Percentiles rank a stretch among this genome's conserved stretches.
phyloP scores from a whole-genome alignment of 2,888 invertebrate genomes.

The Theodoxus fluviatilis region DNA sequence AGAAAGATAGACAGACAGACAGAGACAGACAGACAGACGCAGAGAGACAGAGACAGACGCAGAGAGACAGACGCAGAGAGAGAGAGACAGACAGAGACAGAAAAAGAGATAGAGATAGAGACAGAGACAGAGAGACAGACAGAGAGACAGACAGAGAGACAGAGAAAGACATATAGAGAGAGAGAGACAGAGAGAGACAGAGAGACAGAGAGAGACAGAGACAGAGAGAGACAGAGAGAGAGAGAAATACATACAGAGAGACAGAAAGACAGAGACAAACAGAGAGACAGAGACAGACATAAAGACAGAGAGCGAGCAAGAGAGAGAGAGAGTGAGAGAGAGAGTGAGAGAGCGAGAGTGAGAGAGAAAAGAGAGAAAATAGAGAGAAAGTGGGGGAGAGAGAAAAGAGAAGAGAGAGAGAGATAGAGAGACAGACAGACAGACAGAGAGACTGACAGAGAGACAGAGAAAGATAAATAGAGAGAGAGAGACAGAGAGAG shows the following conservation, averaged over 20 bases:
- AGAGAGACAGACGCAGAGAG: neutral
- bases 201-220: neutral
- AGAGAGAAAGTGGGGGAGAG: neutral
- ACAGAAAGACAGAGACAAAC: neutral
- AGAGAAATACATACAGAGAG: neutral
- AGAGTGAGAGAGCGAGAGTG: constrained; percentile 15
- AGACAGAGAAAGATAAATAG: neutral
- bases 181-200: constrained; percentile 1
- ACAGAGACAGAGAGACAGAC: neutral
- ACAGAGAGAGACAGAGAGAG: neutral
- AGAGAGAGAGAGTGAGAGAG: constrained; percentile 19
- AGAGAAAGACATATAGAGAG: neutral
- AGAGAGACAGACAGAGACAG: constrained; percentile 11
- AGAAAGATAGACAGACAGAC: constrained; percentile 9
- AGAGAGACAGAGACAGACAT: constrained; percentile 14
- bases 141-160: constrained; percentile 7
- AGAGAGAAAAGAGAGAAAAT: neutral
- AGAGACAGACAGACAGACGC: constrained; percentile 13
- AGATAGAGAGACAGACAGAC: neutral
- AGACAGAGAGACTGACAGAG: neutral
- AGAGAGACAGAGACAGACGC: neutral
- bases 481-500: neutral
- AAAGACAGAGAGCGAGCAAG: too few relatives aligned
- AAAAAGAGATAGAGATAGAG: neutral
- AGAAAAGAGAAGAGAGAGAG: constrained; percentile 12